Evolutionary conservation across 2,888 invertebrate species (phyloP), one percentile per base, ranked within the genome.

Genomic region (Eilema sororculum): DNA sequence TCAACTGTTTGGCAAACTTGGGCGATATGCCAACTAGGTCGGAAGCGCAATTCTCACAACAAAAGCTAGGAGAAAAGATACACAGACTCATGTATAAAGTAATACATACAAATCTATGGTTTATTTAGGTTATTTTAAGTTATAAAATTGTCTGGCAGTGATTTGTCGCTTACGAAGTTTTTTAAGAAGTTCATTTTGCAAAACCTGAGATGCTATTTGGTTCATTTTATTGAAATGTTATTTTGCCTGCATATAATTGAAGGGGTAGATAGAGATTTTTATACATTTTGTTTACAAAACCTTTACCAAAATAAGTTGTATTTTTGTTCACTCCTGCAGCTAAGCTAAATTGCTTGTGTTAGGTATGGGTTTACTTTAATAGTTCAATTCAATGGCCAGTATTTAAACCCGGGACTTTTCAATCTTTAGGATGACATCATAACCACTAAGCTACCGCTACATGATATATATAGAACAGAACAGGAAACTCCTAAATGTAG

Each of bases 11-110:
- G 24, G 62, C 65, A 74, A 74, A 65, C 73, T 73, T 60, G 80
- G 85, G 86, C 78, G 66, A 24, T 6, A 61, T 61, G 79, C 84
- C 86, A 85, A 86, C 77, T 83, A 68, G 79, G 75, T 33, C 81
- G 68, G 28, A 59, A 62, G 71, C 61, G 77, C 81, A 80, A 78
- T 77, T 75, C 72, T 22, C 13, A 25, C 59, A 52, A 13, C 58
- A 22, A 58, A 62, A 60, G 68, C 56, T n/a, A n/a, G 56, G 33
- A 61, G 12, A 59, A 8, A 37, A 9, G 6, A 5, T 20, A 56
- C 46, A 5, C 16, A 59, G 12, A 24, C 6, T 46, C 33, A 13
- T 12, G 24, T 46, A 56, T n/a, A 16, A 41, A 20, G 41, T 41
- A 41, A 3, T 5, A 9, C 52, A 33, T 61, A 61, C n/a, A 30